Conservation (phyloP, 2,113 vertebrate genomes). For the Anhinga rufa region DNA sequence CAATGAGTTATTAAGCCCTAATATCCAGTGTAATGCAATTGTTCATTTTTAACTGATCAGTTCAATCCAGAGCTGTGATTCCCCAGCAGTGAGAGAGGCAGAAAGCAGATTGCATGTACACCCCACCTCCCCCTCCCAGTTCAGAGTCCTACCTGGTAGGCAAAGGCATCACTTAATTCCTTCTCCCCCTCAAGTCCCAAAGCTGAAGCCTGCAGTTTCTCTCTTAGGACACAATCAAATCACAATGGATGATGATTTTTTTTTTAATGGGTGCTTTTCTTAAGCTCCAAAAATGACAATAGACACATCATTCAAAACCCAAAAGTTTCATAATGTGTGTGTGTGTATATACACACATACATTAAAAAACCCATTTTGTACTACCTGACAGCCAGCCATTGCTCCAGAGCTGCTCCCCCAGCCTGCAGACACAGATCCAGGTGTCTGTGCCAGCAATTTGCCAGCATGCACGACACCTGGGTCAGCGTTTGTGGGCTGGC, state of each 20-base stretch:
- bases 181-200: not conserved
- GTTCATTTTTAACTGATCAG: not conserved
- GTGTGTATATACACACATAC: too few species aligned
- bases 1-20: not conserved
- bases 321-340: not conserved
- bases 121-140: not conserved
- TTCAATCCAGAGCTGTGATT: not conserved
- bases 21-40: not conserved
- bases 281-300: not conserved
- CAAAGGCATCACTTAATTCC: not conserved
- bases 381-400: not conserved
- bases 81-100: not conserved
- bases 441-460: not conserved
- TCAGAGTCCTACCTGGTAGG: not conserved
- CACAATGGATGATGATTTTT: not conserved
- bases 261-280: not conserved
- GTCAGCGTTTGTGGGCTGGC: not conserved
- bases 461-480: not conserved
- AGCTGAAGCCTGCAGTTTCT: not conserved
- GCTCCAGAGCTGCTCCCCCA: not conserved
- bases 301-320: not conserved
- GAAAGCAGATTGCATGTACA: not conserved
- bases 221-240: not conserved
- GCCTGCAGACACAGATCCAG: not conserved
- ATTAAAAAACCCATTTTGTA: not conserved